Base-by-base conservation (phyloP, 1,140 invertebrate species). In the Coboldia fuscipes region DNA sequence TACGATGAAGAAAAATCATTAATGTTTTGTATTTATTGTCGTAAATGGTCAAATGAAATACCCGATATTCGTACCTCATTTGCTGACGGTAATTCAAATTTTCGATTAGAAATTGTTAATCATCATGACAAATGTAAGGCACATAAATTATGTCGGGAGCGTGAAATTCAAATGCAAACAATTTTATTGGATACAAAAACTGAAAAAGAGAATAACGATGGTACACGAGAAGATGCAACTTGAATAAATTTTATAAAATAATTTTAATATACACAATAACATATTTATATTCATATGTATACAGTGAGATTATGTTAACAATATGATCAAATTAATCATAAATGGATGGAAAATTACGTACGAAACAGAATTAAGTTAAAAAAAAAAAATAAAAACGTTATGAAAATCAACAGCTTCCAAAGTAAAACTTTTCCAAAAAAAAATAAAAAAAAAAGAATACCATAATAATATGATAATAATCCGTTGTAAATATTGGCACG, bases 91-190 rank as follows among this genome's bases (percentile, higher is more conserved):
- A 77, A 73, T 43, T 65, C 65, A 19, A 77, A 76, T 48, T 77
- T 77, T 54, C 61, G 73, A 35, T 54, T 75, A 21, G 73, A 77
- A 56, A 78, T 77, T 42, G 65, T 77, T 15, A 75, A 77, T 48
- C 73, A 77, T 52, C 73, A 76, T 45, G 70, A 75, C 50, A 75
- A 72, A 45, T 75, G 71, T 45, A 77, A 77, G 49, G 72, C 72
- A n/a, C 72, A 76, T 45, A 63, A 66, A 39, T 45, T 75, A 34
- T 77, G 72, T 42, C 52, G 51, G 29, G 57, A 63, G 28, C 44
- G 58, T 0, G 62, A 65, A 45, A 41, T 50, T 50, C 57, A n/a
- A 38, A 61, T 63, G 52, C 58, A 65, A 41, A 46, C 38, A 3
- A 43, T 53, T 35, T 33, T 34, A 20, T 42, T 46, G 40, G 7